Base-by-base conservation (phyloP, 2,113 vertebrate genomes). In the Cebus imitator region DNA sequence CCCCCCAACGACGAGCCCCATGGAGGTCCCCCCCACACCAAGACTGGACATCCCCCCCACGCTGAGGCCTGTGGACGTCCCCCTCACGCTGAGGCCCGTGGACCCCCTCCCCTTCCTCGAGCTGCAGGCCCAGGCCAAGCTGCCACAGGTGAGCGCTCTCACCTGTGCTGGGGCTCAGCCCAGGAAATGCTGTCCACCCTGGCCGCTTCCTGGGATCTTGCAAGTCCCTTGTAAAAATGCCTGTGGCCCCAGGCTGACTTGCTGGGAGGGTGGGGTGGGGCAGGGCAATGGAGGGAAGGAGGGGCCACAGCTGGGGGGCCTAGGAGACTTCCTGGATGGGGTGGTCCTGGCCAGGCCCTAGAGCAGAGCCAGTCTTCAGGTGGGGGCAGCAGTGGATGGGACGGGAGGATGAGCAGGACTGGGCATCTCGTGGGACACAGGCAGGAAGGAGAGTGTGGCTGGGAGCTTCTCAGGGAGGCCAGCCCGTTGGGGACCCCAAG, bases 121-220 rank as follows among this genome's bases (percentile, higher is more conserved):
- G 5, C 27, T 64, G 12, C 61, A 64, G 61, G 61, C 0, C 61
- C 5, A 5, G 61, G 61, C 27, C 61, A 35, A 5, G 5, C 35
- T 72, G 75, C 85, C n/a, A 2, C 97, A 98, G 87, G 95, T 88
- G 78, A 37, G 95, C 1, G 0, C 23, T 4, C 40, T 40, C n/a
- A 4, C 35, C 70, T 1, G 17, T 32, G 48, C 58, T n/a, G 86
- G 52, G 10, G 52, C 70, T 73, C 8, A 0, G 68, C 5, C 3
- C 2, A 0, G 30, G 81, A 80, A 68, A 68, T 35, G 64, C 18
- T 50, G 37, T 40, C 20, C 7, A 58, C 20, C 23, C 43, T 7
- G n/a, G 37, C 13, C 8, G 37, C 52, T 73, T 20, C 5, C 0
- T 81, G 70, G 61, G 48, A 18, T 17, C 0, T 0, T 7, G 30